Percentiles rank a stretch among this genome's conserved stretches.
These are phyloP conservation scores for Nematostella vectensis DNA, from an alignment of 92 coral and sea anemone species.

Conservation along the genomic window DNA sequence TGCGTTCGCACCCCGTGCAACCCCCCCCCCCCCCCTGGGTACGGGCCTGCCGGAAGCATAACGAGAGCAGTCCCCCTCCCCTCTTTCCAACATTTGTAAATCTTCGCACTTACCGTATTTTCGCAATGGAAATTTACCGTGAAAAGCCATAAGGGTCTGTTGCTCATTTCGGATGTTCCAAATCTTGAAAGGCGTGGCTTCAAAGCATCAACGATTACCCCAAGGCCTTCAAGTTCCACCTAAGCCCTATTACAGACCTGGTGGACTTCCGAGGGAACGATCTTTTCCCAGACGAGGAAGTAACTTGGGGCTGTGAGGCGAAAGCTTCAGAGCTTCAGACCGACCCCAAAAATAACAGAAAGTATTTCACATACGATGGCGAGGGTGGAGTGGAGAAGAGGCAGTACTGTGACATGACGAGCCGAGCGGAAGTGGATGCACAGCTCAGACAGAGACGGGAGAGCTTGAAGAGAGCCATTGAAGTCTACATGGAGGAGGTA, in stretches of 20 bases:
- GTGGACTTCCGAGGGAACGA: slow-evolving; percentile 35
- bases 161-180: no score
- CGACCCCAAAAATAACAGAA: slow-evolving; percentile 14
- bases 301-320: slow-evolving; percentile 47
- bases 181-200: slow-evolving; percentile 27
- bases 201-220: slow-evolving; percentile 34
- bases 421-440: slow-evolving; percentile 26
- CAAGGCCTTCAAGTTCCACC: slow-evolving; percentile 39
- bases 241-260: slow-evolving; percentile 41
- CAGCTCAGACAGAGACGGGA: slow-evolving; percentile 28
- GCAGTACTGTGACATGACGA: slow-evolving; percentile 23
- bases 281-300: slow-evolving; percentile 30
- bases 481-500: slow-evolving; percentile 46
- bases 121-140: no score
- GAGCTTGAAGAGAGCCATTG: slow-evolving; percentile 40
- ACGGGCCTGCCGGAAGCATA: no score
- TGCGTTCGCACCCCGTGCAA: no score
- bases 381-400: background rate
- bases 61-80: no score
- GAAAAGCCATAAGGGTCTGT: no score
- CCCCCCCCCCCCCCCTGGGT: no score
- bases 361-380: slow-evolving; percentile 11
- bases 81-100: no score
- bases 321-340: slow-evolving; percentile 15
- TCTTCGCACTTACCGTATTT: no score